Evolutionary conservation across 2,113 vertebrate species (phyloP), one percentile per base, ranked within the genome.

Genomic region (Rhynchomys soricoides): DNA sequence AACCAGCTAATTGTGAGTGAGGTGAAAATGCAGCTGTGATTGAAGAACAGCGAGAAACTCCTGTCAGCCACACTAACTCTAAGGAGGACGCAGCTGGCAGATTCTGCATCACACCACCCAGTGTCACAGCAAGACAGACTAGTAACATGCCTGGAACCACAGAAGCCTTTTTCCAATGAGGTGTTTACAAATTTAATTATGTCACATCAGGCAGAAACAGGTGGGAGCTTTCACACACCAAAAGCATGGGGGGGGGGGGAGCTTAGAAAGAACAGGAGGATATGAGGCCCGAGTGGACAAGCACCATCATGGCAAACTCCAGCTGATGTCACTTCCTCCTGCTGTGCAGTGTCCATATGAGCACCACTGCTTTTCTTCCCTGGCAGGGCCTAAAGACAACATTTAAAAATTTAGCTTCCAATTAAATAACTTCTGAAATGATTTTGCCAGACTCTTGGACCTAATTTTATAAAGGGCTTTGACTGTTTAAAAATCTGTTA

Each of bases 211-310:
- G 98, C 98, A 96, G 82, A 93, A 98, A 97, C 96, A 98, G 97
- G 93, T 98, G 95, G 96, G 92, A 95, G 95, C 75, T 86, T 98
- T 86, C 87, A 91, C n/a, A 88, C 96, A 96, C 96, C 97, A 98
- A 97, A 98, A 98, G 81, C 22, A 59, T 87, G 95, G 97, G 97
- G 97, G 95, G 97, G 97, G 97, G 97, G 95, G 98, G 97, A 97
- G 93, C 97, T 95, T 96, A 93, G 97, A 95, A 45, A 95, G 91
- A 97, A 98, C 96, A 98, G 96, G 97, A 98, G 97, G 34, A 10
- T 78, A 97, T 29, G 89, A 97, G 96, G 90, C 78, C 93, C 34
- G 21, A 97, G 97, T 98, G 98, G 98, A 97, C 90, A 98, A 96
- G 97, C 64, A 93, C 89, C 90, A 97, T 91, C 96, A 95, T 88